phyloP scores from a whole-genome alignment of 1,140 invertebrate species.

The Drosophila mojavensis region DNA sequence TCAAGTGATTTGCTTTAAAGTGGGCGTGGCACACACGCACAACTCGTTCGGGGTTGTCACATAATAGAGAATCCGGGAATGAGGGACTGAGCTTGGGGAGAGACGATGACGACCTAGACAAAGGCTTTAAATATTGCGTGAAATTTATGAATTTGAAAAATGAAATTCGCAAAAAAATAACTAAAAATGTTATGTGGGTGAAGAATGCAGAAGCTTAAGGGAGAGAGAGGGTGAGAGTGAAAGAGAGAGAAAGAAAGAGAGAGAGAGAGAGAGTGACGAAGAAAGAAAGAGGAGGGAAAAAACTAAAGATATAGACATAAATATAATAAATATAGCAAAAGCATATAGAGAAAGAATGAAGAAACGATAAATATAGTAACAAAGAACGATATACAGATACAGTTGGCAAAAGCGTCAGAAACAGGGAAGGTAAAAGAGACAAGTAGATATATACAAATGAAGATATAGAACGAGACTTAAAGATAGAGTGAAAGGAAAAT shows the following conservation, averaged over 20 bases:
- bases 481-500: too few relatives aligned
- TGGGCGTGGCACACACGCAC: slow-evolving; percentile 70
- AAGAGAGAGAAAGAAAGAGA: background rate
- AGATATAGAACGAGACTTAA: too few relatives aligned
- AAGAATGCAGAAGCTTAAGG: too few relatives aligned
- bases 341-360: background rate
- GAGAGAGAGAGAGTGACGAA: background rate
- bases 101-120: background rate
- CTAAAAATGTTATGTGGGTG: background rate
- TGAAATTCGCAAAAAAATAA: slow-evolving; percentile 1
- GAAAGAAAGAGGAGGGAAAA: background rate
- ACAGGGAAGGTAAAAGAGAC: too few relatives aligned
- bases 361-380: background rate
- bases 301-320: too few relatives aligned
- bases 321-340: too few relatives aligned
- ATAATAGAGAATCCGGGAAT: background rate
- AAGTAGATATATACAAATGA: too few relatives aligned
- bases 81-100: background rate
- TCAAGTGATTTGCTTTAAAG: slow-evolving; percentile 72
- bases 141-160: slow-evolving; percentile 32
- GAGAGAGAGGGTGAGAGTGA: background rate
- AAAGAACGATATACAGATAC: background rate
- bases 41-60: slow-evolving; percentile 61
- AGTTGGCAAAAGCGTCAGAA: too few relatives aligned
- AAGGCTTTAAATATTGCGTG: slow-evolving; percentile 30